Percentiles rank a stretch among this genome's conserved stretches.
Conservation (phyloP, 2,113 vertebrate genomes). For the Poicephalus meyeri region DNA sequence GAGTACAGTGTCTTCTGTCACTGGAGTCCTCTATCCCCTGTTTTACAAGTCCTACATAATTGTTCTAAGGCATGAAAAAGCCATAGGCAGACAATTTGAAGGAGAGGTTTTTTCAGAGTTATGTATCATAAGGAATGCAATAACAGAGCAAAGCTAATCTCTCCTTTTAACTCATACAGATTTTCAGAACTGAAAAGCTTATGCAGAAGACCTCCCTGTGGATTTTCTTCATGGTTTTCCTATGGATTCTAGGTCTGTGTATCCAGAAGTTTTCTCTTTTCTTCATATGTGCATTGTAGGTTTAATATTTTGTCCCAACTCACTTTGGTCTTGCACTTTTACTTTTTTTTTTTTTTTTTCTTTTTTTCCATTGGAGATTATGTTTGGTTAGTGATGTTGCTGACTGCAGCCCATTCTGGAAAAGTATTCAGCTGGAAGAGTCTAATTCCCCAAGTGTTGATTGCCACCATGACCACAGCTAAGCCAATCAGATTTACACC, state of each 20-base stretch:
- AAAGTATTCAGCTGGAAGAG: conserved; percentile 91
- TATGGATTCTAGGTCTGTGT: background rate
- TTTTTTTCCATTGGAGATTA: background rate
- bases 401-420: conserved; percentile 85
- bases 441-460: conserved; percentile 92
- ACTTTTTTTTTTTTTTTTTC: background rate
- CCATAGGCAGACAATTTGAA: background rate
- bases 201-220: background rate
- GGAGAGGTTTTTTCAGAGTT: background rate
- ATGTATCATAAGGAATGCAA: background rate
- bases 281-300: background rate
- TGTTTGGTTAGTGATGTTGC: conserved; percentile 80
- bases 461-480: conserved; percentile 92
- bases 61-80: background rate
- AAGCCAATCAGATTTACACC: conserved; percentile 96
- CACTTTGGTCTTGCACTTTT: background rate
- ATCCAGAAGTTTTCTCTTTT: background rate
- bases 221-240: background rate
- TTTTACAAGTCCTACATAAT: background rate
- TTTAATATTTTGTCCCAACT: background rate
- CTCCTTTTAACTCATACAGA: background rate
- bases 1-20: background rate
- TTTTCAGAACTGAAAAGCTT: background rate
- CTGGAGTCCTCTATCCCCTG: background rate
- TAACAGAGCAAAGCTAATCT: background rate